These are phyloP conservation scores for Globodera ellingtonae DNA, from an alignment of 1,140 invertebrate genomes.

Conservation along the genomic window DNA sequence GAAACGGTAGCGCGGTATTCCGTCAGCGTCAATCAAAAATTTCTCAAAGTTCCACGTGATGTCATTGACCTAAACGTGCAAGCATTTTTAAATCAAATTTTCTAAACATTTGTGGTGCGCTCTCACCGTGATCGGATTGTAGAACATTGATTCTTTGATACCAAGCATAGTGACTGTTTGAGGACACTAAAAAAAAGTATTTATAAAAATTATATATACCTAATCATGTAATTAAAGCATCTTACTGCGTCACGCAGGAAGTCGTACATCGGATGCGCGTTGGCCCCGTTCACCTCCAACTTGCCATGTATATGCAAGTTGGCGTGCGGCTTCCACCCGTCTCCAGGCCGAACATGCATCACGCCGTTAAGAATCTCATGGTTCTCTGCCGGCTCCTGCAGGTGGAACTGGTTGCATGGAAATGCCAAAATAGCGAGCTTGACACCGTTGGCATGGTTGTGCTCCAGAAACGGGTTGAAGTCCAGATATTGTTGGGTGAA, in stretches of 20 bases:
- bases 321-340: constrained; percentile 66
- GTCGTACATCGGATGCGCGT: constrained; percentile 67
- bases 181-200: constrained; percentile 57
- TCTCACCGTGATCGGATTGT: constrained; percentile 50
- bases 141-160: constrained; percentile 57
- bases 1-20: constrained; percentile 59
- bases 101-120: neutral
- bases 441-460: constrained; percentile 47
- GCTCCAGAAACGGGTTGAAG: constrained; percentile 63
- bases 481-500: constrained; percentile 64
- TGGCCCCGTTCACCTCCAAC: constrained; percentile 67
- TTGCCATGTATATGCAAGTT: constrained; percentile 66
- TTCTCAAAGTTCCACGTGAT: constrained; percentile 69
- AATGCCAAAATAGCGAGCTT: constrained; percentile 65
- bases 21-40: constrained; percentile 66
- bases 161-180: constrained; percentile 61
- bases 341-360: constrained; percentile 67
- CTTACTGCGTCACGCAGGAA: constrained; percentile 52
- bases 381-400: constrained; percentile 64
- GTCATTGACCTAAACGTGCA: constrained; percentile 59
- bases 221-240: neutral
- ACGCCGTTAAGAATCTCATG: constrained; percentile 65
- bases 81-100: constrained; percentile 52
- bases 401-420: constrained; percentile 68
- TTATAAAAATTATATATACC: constrained; percentile 13